Conservation (phyloP, 2,888 invertebrate genomes). For the Danaus chrysippus region DNA sequence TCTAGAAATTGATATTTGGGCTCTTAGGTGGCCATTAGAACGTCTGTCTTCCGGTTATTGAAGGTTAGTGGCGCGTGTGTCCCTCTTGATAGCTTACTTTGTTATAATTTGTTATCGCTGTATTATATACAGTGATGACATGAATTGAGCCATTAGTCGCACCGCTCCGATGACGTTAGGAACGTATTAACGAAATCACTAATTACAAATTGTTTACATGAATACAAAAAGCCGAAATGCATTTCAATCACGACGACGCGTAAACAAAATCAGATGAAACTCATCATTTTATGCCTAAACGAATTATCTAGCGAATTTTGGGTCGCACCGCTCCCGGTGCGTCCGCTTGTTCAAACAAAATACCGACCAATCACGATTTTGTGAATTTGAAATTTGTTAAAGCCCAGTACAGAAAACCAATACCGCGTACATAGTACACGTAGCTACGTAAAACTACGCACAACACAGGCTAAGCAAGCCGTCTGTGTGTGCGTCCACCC, state of each 20-base stretch:
- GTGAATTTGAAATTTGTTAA: conserved; percentile 78
- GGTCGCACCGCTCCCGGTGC: conserved; percentile 49
- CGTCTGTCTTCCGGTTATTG: conserved; percentile 70
- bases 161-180: conserved; percentile 48
- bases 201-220: conserved; percentile 48
- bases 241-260: conserved; percentile 49
- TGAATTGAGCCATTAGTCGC: conserved; percentile 44
- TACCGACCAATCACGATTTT: conserved; percentile 76
- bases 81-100: conserved; percentile 74
- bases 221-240: conserved; percentile 39
- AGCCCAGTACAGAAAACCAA: conserved; percentile 76
- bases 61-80: conserved; percentile 65
- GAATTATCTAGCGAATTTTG: conserved; percentile 67
- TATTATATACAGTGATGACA: conserved; percentile 38
- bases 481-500: conserved; percentile 53
- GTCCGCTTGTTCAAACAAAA: conserved; percentile 74
- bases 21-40: conserved; percentile 72
- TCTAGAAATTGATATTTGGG: conserved; percentile 76
- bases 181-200: conserved; percentile 39
- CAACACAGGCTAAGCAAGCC: conserved; percentile 71
- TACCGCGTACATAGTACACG: conserved; percentile 55
- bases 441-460: conserved; percentile 66
- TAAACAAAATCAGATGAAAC: conserved; percentile 64
- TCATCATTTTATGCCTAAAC: conserved; percentile 69
- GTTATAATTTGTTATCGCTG: conserved; percentile 57